Evolutionary conservation across 2,888 invertebrate genomes (phyloP).

Genomic region (Lasioglossum malachurum): DNA sequence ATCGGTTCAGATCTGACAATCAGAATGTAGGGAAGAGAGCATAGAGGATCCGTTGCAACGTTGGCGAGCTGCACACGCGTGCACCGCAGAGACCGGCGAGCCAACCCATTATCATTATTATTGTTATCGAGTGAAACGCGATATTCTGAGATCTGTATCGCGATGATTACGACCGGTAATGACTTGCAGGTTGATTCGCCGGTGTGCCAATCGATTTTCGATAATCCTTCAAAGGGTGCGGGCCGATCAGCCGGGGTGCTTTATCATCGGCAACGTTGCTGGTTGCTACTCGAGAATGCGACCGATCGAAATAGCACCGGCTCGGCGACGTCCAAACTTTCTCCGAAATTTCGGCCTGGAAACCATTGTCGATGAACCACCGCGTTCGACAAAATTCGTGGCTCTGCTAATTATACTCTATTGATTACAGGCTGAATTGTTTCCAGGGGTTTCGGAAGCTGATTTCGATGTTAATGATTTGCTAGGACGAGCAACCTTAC

Average conservation of each 20-base stretch:
- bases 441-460: not conserved
- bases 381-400: not conserved
- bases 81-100: not conserved
- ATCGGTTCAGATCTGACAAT: not conserved
- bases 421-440: not conserved
- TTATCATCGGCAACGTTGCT: conserved; percentile 39
- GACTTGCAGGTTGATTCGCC: conserved; percentile 71
- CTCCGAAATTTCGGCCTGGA: not conserved
- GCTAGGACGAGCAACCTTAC: not conserved
- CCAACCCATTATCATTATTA: not conserved
- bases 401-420: not conserved
- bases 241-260: conserved; percentile 25
- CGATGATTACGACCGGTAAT: conserved; percentile 69
- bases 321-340: conserved; percentile 23
- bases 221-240: conserved; percentile 70
- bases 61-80: not conserved
- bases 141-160: conserved; percentile 68
- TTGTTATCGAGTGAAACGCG: conserved; percentile 73
- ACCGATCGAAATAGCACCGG: conserved; percentile 44
- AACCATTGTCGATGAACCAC: not conserved
- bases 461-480: not conserved
- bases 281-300: conserved; percentile 34
- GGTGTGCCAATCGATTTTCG: conserved; percentile 66
- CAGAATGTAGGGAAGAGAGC: not conserved
- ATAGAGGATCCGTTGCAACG: not conserved